These are phyloP conservation scores for Anoura caudifer DNA, from an alignment of 2,113 vertebrate species.

Conservation along the genomic window DNA sequence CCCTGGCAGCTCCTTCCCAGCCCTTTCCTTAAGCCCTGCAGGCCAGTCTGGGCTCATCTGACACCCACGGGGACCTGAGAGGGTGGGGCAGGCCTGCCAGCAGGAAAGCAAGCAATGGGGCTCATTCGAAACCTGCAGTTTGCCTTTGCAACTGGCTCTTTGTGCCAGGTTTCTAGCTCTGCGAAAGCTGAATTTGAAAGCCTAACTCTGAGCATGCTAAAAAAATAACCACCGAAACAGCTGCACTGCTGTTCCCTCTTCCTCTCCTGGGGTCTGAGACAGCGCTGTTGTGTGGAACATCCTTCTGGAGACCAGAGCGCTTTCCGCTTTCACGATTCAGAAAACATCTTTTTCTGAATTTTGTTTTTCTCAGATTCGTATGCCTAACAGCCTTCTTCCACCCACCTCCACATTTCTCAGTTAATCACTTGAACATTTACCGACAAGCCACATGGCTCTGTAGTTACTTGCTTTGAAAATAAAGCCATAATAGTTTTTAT, in stretches of 20 bases:
- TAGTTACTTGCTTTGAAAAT: constrained; percentile 76
- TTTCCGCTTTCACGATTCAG: constrained; percentile 35
- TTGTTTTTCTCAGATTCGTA: constrained; percentile 61
- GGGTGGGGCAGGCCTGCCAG: not conserved
- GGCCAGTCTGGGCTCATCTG: not conserved
- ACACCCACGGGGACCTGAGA: not conserved
- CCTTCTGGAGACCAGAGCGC: not conserved
- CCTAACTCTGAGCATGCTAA: constrained; percentile 20
- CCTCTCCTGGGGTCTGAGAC: constrained; percentile 6
- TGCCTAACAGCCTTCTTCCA: constrained; percentile 62
- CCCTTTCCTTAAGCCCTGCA: not conserved
- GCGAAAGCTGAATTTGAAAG: constrained; percentile 53
- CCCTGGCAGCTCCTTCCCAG: not conserved
- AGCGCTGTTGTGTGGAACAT: not conserved
- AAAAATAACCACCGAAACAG: constrained; percentile 47
- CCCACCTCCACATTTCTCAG: constrained; percentile 74
- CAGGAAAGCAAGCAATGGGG: not conserved
- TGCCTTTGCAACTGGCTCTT: constrained; percentile 28
- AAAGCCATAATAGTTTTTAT: constrained; percentile 75
- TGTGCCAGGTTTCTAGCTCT: constrained; percentile 46
- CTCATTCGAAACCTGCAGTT: not conserved
- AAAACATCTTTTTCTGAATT: constrained; percentile 47
- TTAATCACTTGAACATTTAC: constrained; percentile 71
- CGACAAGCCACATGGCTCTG: constrained; percentile 70
- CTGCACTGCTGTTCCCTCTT: not conserved